These are phyloP conservation scores for Arctocebus calabarensis DNA, from an alignment of 2,797 vertebrate genomes.

Conservation along the genomic window DNA sequence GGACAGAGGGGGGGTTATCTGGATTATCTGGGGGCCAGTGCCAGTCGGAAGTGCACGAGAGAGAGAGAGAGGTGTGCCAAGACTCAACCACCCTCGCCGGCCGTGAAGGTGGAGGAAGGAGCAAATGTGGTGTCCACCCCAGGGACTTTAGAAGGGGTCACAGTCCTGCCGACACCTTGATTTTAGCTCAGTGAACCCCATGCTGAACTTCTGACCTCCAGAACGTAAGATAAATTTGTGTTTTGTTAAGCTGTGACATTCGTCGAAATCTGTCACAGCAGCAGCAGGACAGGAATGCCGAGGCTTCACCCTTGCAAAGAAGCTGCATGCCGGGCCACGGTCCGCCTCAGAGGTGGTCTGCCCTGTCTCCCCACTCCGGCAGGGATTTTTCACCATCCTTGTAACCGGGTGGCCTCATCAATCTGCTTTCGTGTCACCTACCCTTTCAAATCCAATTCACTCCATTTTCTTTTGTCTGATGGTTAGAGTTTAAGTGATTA, in stretches of 20 bases:
- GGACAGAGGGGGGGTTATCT: fast-evolving
- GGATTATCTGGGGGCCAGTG: fast-evolving
- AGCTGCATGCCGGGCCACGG: fast-evolving
- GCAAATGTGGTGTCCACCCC: fast-evolving
- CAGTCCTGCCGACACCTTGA: not conserved
- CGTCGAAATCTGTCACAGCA: not conserved
- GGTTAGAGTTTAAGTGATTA: fast-evolving
- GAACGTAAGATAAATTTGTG: not conserved
- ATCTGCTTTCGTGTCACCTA: not conserved
- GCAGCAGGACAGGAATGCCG: fast-evolving
- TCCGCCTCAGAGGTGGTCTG: fast-evolving
- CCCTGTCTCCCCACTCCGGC: fast-evolving
- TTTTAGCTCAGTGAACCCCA: not conserved
- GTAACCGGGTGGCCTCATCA: fast-evolving
- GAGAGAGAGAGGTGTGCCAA: not conserved
- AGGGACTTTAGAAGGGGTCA: not conserved
- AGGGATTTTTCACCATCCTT: not conserved
- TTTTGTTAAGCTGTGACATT: not conserved
- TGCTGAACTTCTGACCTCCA: too few relatives aligned
- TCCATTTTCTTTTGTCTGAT: not conserved
- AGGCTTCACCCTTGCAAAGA: not conserved
- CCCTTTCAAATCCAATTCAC: not conserved
- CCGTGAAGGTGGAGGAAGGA: not conserved
- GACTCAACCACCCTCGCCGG: fast-evolving
- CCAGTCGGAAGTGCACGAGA: fast-evolving